Base-by-base conservation (phyloP, 2,888 invertebrate species). In the Thyatira batis region DNA sequence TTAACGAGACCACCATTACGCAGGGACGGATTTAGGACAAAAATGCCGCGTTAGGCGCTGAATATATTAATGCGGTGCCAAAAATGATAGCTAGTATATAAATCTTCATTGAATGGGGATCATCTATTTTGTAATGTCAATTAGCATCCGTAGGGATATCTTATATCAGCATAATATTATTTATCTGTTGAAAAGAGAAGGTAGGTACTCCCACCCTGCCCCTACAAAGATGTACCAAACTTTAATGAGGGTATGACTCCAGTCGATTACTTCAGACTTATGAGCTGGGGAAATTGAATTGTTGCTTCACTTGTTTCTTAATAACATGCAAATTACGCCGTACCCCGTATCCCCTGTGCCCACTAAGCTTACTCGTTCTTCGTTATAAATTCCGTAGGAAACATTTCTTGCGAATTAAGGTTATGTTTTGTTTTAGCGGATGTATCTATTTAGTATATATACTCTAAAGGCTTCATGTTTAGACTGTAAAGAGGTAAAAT, bases 311-410 rank as follows among this genome's bases (percentile, higher is more conserved):
- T 75, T 71, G 67, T 72, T 67, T 66, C 59, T 59, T 76, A 77
- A 79, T 78, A 69, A 69, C 64, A 79, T 80, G 80, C 69, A 80
- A 80, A 80, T 80, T 72, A 70, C 70, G 63, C 67, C 61, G 57
- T 71, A 65, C 51, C 50, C 56, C 57, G 56, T 55, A 43, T 25
- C 39, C 25, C 9, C 49, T 49, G 44, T 33, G 43, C 33, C 17
- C 39, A 17, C 39, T 17, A 39, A 17, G 17, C 39, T 6, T n/a
- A 17, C 39, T 17, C 11, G 39, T 17, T 25, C 17, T 28, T 17
- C 28, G 13, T 27, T 27, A 48, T 48, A 17, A 48, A 48, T 28
- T 46, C 20, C 17, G 27, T 25, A 10, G 17, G 11, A 27, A 48
- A 48, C 27, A 20, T 48, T 48, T 20, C 28, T 17, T 27, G 4